Conservation (phyloP, 92 coral and sea anemone species). For the Blastomussa wellsi region DNA sequence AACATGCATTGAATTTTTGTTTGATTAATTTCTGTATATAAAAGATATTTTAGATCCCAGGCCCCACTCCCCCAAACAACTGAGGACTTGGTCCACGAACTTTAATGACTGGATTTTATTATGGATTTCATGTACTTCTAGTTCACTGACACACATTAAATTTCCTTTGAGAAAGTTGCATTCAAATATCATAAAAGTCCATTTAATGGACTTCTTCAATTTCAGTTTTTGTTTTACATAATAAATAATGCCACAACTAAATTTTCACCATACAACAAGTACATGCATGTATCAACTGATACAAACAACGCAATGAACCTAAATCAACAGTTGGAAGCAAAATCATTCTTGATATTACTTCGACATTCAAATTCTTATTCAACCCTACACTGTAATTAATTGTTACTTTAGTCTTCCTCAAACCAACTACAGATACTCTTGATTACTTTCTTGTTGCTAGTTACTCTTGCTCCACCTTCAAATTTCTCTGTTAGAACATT, state of each 20-base stretch:
- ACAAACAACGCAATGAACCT: constrained; percentile 21
- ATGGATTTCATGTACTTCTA: constrained; percentile 32
- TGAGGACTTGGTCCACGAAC: constrained; percentile 23
- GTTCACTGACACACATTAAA: not conserved
- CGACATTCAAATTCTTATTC: not conserved
- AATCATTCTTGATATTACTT: not conserved
- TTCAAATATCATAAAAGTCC: constrained; percentile 18
- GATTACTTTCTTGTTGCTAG: constrained; percentile 48
- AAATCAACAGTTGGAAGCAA: not conserved
- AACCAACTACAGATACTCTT: constrained; percentile 53
- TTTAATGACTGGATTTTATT: constrained; percentile 12
- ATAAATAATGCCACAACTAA: no score
- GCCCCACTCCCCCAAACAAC: constrained; percentile 41
- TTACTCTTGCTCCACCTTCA: constrained; percentile 58
- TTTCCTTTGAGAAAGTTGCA: constrained; percentile 15
- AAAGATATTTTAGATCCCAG: constrained; percentile 44
- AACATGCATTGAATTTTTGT: constrained; percentile 29
- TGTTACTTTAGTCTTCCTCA: constrained; percentile 6
- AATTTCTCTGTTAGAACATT: constrained; percentile 44
- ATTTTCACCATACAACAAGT: no score
- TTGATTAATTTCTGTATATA: constrained; percentile 30
- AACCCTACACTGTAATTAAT: not conserved
- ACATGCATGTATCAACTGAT: not conserved
- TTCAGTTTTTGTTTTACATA: no score
- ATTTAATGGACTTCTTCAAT: no score